Percentiles rank a stretch among this genome's conserved stretches.
Evolutionary conservation across 2,113 vertebrate genomes (phyloP).

Genomic region (Peucedramus taeniatus): DNA sequence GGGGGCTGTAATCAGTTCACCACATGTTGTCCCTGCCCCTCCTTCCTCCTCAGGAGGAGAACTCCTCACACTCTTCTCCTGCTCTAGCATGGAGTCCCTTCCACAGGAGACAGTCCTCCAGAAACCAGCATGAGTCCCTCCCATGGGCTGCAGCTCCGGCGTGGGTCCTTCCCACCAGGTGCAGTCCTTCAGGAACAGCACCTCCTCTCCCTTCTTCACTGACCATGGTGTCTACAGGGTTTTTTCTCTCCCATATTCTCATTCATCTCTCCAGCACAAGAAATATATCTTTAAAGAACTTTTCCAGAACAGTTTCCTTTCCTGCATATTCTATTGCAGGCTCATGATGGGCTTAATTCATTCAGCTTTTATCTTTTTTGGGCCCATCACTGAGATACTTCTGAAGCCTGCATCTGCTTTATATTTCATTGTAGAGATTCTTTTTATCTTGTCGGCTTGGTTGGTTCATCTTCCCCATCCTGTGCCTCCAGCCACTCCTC

Average conservation of each 20-base stretch:
- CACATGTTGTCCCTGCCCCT: background rate
- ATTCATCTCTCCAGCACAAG: background rate
- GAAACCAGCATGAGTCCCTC: background rate
- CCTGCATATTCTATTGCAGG: background rate
- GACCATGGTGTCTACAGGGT: background rate
- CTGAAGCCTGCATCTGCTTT: background rate
- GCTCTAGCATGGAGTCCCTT: background rate
- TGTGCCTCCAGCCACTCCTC: background rate
- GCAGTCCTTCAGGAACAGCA: background rate
- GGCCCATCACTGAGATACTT: background rate
- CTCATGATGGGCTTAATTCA: background rate
- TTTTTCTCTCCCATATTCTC: background rate
- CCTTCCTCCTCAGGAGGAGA: background rate
- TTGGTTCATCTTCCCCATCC: background rate
- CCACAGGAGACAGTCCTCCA: background rate
- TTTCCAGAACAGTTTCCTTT: background rate
- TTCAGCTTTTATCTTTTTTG: background rate
- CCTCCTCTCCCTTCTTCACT: background rate
- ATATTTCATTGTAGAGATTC: background rate
- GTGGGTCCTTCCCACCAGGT: accelerated
- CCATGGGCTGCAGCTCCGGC: background rate
- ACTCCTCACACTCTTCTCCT: background rate
- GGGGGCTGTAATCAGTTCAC: background rate
- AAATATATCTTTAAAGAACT: background rate
- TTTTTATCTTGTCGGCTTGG: background rate